A percentile compares a stretch with the other conserved stretches of the same genome.
Conservation (phyloP, 2,888 invertebrate genomes). For the Cacoxenus indagator region DNA sequence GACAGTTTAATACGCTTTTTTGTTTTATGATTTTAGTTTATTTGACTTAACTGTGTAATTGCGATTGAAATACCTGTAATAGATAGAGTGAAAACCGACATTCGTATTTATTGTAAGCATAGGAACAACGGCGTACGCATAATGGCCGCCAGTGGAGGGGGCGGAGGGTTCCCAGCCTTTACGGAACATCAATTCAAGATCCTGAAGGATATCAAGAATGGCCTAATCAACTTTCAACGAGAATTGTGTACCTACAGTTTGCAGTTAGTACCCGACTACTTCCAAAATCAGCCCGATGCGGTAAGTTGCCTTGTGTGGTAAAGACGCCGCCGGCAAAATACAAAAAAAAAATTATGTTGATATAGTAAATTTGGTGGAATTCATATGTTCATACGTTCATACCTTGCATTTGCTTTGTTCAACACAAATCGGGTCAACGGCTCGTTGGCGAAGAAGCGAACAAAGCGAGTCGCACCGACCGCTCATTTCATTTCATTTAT, state of each 20-base stretch:
- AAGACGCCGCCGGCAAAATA: no score
- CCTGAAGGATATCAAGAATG: conserved; percentile 65
- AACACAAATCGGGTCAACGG: background rate
- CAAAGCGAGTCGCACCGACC: background rate
- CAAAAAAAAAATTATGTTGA: no score
- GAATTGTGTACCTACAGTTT: conserved; percentile 57
- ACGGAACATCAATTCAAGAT: conserved; percentile 60
- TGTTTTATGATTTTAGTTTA: no score
- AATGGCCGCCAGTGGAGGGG: background rate
- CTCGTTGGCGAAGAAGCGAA: background rate
- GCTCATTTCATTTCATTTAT: background rate
- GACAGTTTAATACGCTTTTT: no score
- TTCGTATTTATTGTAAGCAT: background rate
- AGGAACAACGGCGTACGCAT: background rate
- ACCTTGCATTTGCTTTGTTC: background rate
- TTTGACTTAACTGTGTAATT: no score
- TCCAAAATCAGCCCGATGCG: conserved; percentile 59
- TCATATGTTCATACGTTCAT: background rate
- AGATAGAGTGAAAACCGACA: no score
- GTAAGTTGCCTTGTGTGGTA: conserved; percentile 46
- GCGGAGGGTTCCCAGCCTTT: conserved; percentile 51
- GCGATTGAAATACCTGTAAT: no score
- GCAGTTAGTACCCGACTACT: conserved; percentile 62
- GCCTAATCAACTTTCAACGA: conserved; percentile 69
- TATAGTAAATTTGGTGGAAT: background rate